Conservation (phyloP, 2,888 invertebrate species). For the Stramonita haemastoma region DNA sequence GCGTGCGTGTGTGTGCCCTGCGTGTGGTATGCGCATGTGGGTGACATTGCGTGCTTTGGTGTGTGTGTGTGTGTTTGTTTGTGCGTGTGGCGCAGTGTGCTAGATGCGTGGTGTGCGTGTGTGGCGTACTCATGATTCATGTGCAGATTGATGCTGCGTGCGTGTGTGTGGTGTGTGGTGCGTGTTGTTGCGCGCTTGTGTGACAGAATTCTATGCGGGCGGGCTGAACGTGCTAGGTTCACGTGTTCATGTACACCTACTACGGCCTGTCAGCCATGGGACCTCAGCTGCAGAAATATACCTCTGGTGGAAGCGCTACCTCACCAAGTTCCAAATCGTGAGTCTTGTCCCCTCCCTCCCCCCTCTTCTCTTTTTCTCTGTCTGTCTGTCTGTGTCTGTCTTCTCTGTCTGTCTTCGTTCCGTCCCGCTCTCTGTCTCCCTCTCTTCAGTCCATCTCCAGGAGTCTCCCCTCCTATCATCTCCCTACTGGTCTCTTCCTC, state of each 20-base stretch:
- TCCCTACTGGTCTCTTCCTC: no score
- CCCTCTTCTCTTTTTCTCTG: no score
- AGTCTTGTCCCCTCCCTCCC: slow-evolving; percentile 22
- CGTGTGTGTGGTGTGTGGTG: slow-evolving; percentile 1
- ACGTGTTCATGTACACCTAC: slow-evolving; percentile 72
- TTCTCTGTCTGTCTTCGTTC: no score
- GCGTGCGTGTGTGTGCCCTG: not conserved
- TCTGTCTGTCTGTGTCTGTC: no score
- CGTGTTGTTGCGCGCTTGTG: no score
- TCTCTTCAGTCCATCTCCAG: no score
- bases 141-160: no score
- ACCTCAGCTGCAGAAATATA: slow-evolving; percentile 67
- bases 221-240: slow-evolving; percentile 68
- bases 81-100: no score
- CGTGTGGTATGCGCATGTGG: not conserved
- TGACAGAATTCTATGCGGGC: slow-evolving; percentile 49
- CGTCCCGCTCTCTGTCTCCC: no score
- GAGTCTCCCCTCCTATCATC: no score
- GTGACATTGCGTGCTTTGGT: no score
- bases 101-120: not conserved
- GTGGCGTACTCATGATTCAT: slow-evolving; percentile 17
- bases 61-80: not conserved
- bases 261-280: slow-evolving; percentile 70
- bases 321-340: slow-evolving; percentile 71
- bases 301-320: slow-evolving; percentile 73